Conservation (phyloP, 2,113 vertebrate genomes). For the Tachysurus fulvidraco region DNA sequence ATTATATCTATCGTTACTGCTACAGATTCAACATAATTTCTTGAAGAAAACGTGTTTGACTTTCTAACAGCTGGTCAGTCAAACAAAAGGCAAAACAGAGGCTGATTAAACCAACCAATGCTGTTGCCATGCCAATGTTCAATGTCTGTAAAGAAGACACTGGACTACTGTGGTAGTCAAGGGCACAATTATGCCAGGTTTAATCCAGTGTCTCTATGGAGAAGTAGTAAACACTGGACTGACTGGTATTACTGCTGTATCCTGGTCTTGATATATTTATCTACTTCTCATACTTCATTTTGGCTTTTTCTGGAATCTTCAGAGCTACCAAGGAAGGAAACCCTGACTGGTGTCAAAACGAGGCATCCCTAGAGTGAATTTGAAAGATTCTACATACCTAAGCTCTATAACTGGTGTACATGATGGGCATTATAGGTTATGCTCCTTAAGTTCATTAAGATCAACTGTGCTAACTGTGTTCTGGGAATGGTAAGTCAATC, state of each 20-base stretch:
- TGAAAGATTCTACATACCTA: neutral
- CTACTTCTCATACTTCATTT: neutral
- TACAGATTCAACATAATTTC: neutral
- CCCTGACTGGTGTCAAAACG: neutral
- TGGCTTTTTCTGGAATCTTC: neutral
- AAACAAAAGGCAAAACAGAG: neutral
- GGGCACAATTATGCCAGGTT: neutral
- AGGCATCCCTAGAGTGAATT: neutral
- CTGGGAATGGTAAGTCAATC: neutral
- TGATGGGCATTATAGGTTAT: neutral
- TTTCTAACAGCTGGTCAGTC: neutral
- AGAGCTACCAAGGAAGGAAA: neutral
- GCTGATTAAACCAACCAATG: neutral
- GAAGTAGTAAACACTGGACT: neutral
- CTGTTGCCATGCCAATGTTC: slow-evolving; percentile 3
- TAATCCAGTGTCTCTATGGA: neutral
- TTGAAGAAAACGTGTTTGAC: neutral
- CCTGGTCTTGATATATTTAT: neutral
- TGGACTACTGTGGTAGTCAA: neutral
- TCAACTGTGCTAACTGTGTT: neutral
- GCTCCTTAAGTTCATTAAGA: neutral
- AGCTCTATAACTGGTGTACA: neutral
- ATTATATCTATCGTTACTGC: neutral
- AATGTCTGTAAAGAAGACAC: neutral
- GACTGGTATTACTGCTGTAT: neutral